These are phyloP conservation scores for Drosophila mauritiana DNA, from an alignment of 1,140 invertebrate genomes.

Conservation along the genomic window DNA sequence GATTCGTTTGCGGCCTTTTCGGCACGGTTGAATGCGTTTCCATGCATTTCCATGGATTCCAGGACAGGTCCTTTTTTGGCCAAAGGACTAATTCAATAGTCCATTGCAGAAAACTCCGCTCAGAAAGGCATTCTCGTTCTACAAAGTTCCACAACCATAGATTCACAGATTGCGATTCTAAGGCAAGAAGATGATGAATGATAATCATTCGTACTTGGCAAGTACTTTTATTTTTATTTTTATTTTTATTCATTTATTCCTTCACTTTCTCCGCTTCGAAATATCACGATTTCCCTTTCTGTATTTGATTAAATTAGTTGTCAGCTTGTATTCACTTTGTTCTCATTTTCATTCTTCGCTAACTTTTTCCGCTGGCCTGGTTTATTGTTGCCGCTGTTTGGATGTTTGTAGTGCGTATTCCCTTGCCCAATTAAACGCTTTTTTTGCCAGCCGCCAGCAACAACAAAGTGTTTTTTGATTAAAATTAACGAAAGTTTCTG, in stretches of 20 bases:
- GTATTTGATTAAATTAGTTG: constrained; percentile 49
- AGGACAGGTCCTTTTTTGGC: neutral
- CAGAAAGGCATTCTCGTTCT: too few species aligned
- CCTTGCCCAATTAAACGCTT: constrained; percentile 79
- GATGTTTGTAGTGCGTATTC: constrained; percentile 58
- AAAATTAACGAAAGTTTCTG: constrained; percentile 75
- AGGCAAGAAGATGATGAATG: too few species aligned
- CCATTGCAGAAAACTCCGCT: too few species aligned
- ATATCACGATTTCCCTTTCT: neutral
- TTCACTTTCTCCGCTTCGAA: neutral
- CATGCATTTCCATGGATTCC: neutral
- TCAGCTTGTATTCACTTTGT: constrained; percentile 47
- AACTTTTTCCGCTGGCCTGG: constrained; percentile 22
- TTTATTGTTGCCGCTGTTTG: constrained; percentile 12
- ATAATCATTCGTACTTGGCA: too few species aligned
- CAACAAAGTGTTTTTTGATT: constrained; percentile 71
- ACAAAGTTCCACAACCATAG: too few species aligned
- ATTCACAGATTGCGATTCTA: too few species aligned
- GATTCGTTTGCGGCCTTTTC: constrained; percentile 7
- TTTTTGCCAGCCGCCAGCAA: constrained; percentile 49
- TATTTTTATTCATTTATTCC: neutral
- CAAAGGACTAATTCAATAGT: neutral
- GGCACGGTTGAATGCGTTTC: constrained; percentile 18
- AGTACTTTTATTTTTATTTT: neutral
- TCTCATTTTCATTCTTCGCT: constrained; percentile 46